Base-by-base conservation (phyloP, 92 coral and sea anemone species). In the Metridium senile region DNA sequence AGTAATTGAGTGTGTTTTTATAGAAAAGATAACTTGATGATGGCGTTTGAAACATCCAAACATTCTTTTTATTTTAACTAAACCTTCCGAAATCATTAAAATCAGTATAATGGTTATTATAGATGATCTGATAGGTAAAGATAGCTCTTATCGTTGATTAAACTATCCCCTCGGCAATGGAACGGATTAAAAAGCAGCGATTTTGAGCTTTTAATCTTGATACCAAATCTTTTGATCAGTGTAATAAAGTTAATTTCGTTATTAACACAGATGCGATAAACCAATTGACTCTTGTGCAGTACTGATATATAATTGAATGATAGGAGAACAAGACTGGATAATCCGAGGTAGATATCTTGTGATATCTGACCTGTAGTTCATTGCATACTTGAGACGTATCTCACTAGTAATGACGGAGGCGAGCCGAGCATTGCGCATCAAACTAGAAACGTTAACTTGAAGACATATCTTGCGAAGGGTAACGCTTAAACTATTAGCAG, bases 281-380 rank as follows among this genome's bases (percentile, higher is more conserved):
- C n/a, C n/a, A n/a, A n/a, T n/a, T n/a, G n/a, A n/a, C n/a, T n/a
- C n/a, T n/a, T n/a, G n/a, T n/a, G n/a, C n/a, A n/a, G n/a, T n/a
- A n/a, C n/a, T n/a, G n/a, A n/a, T n/a, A n/a, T n/a, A n/a, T n/a
- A n/a, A n/a, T n/a, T n/a, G 9, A 59, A 39, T 13, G 49, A 39
- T 39, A 39, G 13, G 49, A 13, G 35, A 71, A 26, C 45, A 29
- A 49, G 39, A 6, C 13, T 39, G 23, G 76, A 27, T 65, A 28
- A 65, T 65, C 70, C 46, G 1, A 20, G 75, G 28, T 70, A 19
- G 18, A 70, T 70, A 9, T 31, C 1, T 70, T 49, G 19, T 33
- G 52, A 23, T 47, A 26, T 33, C 20, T 70, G 75, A 70, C 62
- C 62, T 70, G 28, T 58, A 58, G 56, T 70, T 43, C 70, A 33